Evolutionary conservation across 2,888 invertebrate species (phyloP), one percentile per base, ranked within the genome.

Genomic region (Syritta pipiens): DNA sequence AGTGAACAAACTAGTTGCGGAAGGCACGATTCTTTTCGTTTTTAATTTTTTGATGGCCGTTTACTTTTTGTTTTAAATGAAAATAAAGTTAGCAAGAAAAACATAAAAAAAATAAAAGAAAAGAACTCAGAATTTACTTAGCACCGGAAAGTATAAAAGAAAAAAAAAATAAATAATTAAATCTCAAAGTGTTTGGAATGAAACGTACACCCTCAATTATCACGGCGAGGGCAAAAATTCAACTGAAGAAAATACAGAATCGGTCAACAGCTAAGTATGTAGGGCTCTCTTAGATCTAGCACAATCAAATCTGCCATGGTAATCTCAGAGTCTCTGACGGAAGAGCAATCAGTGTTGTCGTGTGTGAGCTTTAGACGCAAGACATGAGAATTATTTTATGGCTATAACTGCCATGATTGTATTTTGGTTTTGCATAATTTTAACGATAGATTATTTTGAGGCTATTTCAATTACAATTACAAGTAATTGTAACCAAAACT

Each of bases 261-360:
- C 12, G 14, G n/a, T n/a, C n/a, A n/a, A n/a, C n/a, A n/a, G n/a
- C n/a, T n/a, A n/a, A n/a, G n/a, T n/a, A n/a, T n/a, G n/a, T n/a
- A n/a, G n/a, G n/a, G n/a, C n/a, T n/a, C n/a, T n/a, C n/a, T n/a
- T n/a, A n/a, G n/a, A n/a, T n/a, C n/a, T n/a, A n/a, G n/a, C n/a
- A n/a, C n/a, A n/a, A n/a, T n/a, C n/a, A n/a, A n/a, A n/a, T n/a
- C n/a, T n/a, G n/a, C n/a, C n/a, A n/a, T n/a, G n/a, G n/a, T n/a
- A n/a, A n/a, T n/a, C n/a, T n/a, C n/a, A n/a, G n/a, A n/a, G n/a
- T n/a, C n/a, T n/a, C n/a, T n/a, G n/a, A n/a, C n/a, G n/a, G n/a
- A n/a, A n/a, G n/a, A n/a, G n/a, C n/a, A n/a, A n/a, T 12, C 77
- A 65, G 71, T 59, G 77, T 65, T 32, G 14, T 65, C 77, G 71